Base-by-base conservation (phyloP, 2,797 vertebrate genomes). In the Etheostoma perlongum region DNA sequence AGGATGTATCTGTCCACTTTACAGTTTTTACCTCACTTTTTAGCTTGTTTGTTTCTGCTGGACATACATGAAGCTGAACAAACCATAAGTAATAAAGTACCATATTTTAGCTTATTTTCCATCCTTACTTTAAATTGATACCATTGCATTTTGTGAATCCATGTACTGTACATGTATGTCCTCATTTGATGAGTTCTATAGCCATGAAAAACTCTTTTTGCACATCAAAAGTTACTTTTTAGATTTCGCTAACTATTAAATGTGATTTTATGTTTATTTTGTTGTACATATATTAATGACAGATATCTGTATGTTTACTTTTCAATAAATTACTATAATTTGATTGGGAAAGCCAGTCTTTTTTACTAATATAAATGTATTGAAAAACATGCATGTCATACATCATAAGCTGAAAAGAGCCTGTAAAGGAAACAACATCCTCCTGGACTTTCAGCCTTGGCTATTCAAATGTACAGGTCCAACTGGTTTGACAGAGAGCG, bases 401-500 rank as follows among this genome's bases (percentile, higher is more conserved):
- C 36, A 40, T 40, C 3, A 21, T 21, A 14, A 76, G 14, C 4
- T 53, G 7, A 59, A 81, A 63, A 0, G 6, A 53, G 19, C 16
- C n/a, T 54, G 69, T 14, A 15, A 76, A 60, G 47, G 19, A 48
- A 23, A 51, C 12, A 36, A 11, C 72, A 66, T 23, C 55, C 21
- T 7, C 21, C 65, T 76, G 77, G 68, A 66, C 78, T 52, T 42
- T 76, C 59, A 19, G 55, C 72, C 33, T 63, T 74, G 48, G 67
- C 25, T 54, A 21, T 74, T 66, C 27, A 70, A 81, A 67, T 59
- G 4, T 70, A 74, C 89, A 76, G 69, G 90, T 86, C 79, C 79
- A 94, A 96, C 95, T 74, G 92, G 95, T 96, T 95, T 81, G 87
- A 95, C 95, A 93, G 94, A 95, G 78, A 95, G 76, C 92, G 68